These are phyloP conservation scores for Marmota flaviventris DNA, from an alignment of 2,113 vertebrate species.

Conservation along the genomic window DNA sequence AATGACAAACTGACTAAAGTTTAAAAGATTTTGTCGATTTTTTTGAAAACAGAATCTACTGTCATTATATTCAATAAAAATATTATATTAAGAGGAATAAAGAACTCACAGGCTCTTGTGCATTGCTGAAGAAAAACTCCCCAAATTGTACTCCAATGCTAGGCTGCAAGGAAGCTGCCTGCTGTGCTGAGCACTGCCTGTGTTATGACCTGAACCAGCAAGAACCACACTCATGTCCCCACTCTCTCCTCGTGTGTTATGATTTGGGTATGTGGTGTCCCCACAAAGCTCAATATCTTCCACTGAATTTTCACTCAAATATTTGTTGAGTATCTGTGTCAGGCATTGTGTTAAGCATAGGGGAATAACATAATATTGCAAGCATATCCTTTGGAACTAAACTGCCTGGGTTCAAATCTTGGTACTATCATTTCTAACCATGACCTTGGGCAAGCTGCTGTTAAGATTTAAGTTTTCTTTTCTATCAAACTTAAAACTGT, in stretches of 20 bases:
- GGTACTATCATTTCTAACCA: too few species aligned
- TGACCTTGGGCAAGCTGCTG: too few species aligned
- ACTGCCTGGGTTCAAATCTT: too few species aligned
- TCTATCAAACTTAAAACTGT: too few species aligned
- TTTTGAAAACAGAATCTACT: neutral
- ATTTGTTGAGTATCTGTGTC: too few species aligned
- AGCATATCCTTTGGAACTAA: too few species aligned
- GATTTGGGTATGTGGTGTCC: too few species aligned
- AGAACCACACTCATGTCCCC: neutral
- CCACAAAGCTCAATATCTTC: too few species aligned
- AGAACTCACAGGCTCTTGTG: neutral
- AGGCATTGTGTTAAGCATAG: too few species aligned
- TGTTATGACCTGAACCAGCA: neutral
- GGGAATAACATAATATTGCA: too few species aligned
- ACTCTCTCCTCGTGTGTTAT: neutral
- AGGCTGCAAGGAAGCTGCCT: neutral
- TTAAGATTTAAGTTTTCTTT: too few species aligned
- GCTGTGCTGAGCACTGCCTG: neutral
- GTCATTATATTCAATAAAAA: neutral
- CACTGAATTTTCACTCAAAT: too few species aligned
- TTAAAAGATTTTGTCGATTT: neutral
- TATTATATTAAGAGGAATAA: neutral
- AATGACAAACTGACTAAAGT: neutral
- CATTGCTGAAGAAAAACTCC: neutral
- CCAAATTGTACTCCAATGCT: neutral